Evolutionary conservation across 2,888 invertebrate species (phyloP), one percentile per base, ranked within the genome.

Genomic region (Lochmaea crataegi): DNA sequence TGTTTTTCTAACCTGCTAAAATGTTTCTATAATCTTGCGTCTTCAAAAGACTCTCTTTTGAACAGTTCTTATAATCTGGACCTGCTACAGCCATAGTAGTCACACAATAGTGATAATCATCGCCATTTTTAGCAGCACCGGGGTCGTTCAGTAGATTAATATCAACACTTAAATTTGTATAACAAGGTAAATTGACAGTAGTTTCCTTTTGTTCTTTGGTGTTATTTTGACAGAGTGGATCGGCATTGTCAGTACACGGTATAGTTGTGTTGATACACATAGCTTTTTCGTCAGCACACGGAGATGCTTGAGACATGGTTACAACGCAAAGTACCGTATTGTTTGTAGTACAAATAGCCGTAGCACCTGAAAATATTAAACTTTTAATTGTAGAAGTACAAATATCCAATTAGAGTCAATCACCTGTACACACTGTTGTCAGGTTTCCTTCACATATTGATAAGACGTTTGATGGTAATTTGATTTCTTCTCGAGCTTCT

Each of bases 71-170:
- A 56, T 81, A 80, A 61, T 83, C 82, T 0, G 83, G 82, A 64
- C 83, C 83, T 2, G 85, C 85, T 14, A 84, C 77, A 4, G 85
- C 86, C 81, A 85, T 82, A 6, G 83, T 83, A 1, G 85, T 85
- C 7, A 84, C 85, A 68, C 86, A 86, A 51, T 84, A 83, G 38
- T 77, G 79, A 56, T 79, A 78, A 41, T 81, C 77, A n/a, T 78
- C 76, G 26, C 77, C 75, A 48, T 76, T 65, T 48, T 73, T 75
- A 22, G 76, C 65, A 42, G 63, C 71, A 57, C 72, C 76, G 45
- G 78, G 78, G 12, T 76, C 73, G 45, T 78, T 75, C 72, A 79
- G 57, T 18, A 84, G 73, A 73, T 83, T 82, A 2, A 84, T 83
- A 61, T 79, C 81, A 58, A 85, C 78, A 6, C 84, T 85, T 22